Base-by-base conservation (phyloP, 92 coral and sea anemone species). In the Palythoa heliodiscus region DNA sequence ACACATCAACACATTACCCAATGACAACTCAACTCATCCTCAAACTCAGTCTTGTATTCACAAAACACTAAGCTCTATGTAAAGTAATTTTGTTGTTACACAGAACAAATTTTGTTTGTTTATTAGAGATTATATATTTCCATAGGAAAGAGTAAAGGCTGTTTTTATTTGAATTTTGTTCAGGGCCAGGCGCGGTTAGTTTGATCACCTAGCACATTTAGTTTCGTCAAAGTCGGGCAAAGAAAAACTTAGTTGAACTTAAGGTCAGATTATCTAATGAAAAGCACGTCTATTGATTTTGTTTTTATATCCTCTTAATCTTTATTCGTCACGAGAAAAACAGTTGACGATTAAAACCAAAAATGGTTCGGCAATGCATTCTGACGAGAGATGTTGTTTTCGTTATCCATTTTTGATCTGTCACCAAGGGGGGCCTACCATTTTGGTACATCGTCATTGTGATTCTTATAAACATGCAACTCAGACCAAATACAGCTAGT, bases 71-170 rank as follows among this genome's bases (percentile, higher is more conserved):
- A 89, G 86, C 89, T 80, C 73, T 66, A 89, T 75, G 90, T 77
- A 84, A 93, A 54, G 91, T 91, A 89, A 91, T 90, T 93, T 88
- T 88, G 97, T 93, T 89, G 93, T 93, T 92, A 91, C 89, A 89
- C 91, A 88, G 97, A 47, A 77, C 83, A 40, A 69, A 47, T 70
- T 88, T 57, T 86, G 85, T 84, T 88, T 88, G 93, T 84, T 88
- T 90, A 86, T 84, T n/a, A 61, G 57, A 71, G 58, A 80, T 80
- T 68, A 80, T 80, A 38, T 80, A 66, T 67, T 47, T 11, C 63
- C 40, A 80, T 17, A 20, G 78, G 40, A 52, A 43, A 66, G 84
- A 68, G 29, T 67, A 67, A 48, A 66, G 43, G 1, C 5, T 64
- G 7, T 80, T 80, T 53, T 63, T 63, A 61, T 64, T 79, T 79